Percentiles rank a stretch among this genome's conserved stretches.
phyloP scores from a whole-genome alignment of 2,888 invertebrate genomes.

The Calliscelio sp. region DNA sequence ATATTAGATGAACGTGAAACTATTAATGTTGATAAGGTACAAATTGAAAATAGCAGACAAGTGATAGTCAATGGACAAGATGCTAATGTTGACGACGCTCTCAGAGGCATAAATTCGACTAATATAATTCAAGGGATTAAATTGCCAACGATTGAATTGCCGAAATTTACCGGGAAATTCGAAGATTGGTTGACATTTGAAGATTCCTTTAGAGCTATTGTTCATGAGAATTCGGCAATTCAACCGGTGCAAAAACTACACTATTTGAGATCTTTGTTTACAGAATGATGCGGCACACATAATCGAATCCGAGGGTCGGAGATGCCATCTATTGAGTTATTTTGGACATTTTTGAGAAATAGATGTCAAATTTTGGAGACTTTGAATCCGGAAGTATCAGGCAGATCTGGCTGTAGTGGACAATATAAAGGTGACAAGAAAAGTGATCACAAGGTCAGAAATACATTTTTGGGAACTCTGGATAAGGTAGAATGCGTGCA shows the following conservation, averaged over 20 bases:
- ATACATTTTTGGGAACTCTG: not conserved
- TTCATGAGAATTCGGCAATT: constrained; percentile 8
- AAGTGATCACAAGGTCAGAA: not conserved
- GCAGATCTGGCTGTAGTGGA: not conserved
- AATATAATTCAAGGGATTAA: not conserved
- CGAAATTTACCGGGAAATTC: constrained; percentile 15
- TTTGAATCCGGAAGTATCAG: not conserved
- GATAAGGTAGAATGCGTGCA: not conserved
- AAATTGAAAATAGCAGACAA: not conserved
- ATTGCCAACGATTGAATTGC: constrained; percentile 19
- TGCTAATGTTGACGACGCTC: not conserved
- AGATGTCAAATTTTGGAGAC: constrained; percentile 23
- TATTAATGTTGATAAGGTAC: not conserved
- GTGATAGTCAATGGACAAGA: not conserved
- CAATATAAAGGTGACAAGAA: not conserved
- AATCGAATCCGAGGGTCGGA: constrained; percentile 14
- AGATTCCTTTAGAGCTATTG: constrained; percentile 29
- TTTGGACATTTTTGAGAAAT: constrained; percentile 32
- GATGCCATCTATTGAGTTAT: constrained; percentile 6
- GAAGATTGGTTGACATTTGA: constrained; percentile 33
- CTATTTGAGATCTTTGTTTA: constrained; percentile 20
- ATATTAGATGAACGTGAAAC: not conserved
- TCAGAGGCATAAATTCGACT: not conserved
- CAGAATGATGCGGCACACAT: constrained; percentile 2
- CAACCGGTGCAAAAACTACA: constrained; percentile 23